Evolutionary conservation across 2,888 invertebrate species (phyloP).

Genomic region (Perdita meconis): DNA sequence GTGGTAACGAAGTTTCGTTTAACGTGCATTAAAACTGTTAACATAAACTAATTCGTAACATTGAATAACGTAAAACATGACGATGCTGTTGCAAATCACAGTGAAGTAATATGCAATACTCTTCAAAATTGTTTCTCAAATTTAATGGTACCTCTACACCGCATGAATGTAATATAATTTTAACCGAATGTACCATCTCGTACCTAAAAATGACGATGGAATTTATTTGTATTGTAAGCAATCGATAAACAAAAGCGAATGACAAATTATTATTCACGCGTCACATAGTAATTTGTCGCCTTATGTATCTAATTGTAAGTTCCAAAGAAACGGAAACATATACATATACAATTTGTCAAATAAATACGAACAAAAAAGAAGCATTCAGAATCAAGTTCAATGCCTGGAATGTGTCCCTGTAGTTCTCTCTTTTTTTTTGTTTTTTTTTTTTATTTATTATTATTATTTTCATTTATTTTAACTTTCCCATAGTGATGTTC

Average conservation of each 20-base stretch:
- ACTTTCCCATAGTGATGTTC: constrained; percentile 65
- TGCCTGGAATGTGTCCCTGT: constrained; percentile 76
- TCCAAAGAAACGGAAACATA: not conserved
- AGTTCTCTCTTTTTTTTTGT: too few species aligned
- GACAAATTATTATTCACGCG: not conserved
- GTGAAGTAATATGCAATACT: not conserved
- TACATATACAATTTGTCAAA: not conserved
- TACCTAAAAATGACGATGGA: not conserved
- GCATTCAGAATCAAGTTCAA: constrained; percentile 54
- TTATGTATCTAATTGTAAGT: not conserved
- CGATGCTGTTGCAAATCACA: too few species aligned
- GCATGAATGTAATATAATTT: constrained; percentile 12
- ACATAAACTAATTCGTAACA: too few species aligned
- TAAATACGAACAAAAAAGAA: constrained; percentile 28
- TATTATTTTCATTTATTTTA: constrained; percentile 60
- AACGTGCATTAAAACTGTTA: too few species aligned
- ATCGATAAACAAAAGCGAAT: not conserved
- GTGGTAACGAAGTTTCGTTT: too few species aligned
- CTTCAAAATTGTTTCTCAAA: constrained; percentile 33
- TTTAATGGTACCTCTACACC: not conserved
- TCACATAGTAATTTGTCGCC: constrained; percentile 2
- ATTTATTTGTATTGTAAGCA: not conserved
- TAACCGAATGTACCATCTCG: not conserved
- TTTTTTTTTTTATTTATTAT: too few species aligned
- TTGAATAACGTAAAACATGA: too few species aligned